phyloP scores from a whole-genome alignment of 2,797 vertebrate genomes.

The Urosaurus nigricauda region DNA sequence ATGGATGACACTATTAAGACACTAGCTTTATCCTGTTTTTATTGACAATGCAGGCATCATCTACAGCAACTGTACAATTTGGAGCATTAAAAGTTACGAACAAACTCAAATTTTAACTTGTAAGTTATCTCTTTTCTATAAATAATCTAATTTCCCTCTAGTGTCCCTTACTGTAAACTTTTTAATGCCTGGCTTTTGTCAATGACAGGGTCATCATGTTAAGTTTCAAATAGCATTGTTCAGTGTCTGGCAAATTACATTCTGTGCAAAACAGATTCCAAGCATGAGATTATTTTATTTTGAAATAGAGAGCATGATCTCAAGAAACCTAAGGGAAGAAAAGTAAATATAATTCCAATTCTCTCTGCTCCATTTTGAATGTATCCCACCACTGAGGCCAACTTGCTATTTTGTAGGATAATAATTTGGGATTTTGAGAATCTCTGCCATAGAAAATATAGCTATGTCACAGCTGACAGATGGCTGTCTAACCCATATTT shows the following conservation, averaged over 20 bases:
- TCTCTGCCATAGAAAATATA: too few species aligned
- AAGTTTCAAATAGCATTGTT: slow-evolving; percentile 4
- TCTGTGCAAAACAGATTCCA: not conserved
- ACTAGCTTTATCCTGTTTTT: not conserved
- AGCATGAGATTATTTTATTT: not conserved
- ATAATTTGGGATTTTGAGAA: too few species aligned
- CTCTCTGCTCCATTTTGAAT: not conserved
- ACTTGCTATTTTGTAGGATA: not conserved
- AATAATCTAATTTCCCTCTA: not conserved
- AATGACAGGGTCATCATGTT: not conserved
- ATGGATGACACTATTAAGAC: not conserved
- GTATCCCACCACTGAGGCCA: not conserved
- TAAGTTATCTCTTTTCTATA: not conserved
- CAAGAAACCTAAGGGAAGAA: slow-evolving; percentile 20
- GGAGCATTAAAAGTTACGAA: not conserved
- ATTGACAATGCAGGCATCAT: not conserved
- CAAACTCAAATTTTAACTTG: slow-evolving; percentile 8
- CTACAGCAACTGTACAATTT: not conserved
- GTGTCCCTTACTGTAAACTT: not conserved
- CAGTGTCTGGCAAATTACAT: not conserved
- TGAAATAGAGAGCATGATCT: slow-evolving; percentile 11
- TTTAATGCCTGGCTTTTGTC: slow-evolving; percentile 21
- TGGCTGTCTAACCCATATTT: not conserved
- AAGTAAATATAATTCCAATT: not conserved
- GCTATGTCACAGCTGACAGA: not conserved